phyloP scores from a whole-genome alignment of 1,140 invertebrate genomes.

The Drosophila orosa region DNA sequence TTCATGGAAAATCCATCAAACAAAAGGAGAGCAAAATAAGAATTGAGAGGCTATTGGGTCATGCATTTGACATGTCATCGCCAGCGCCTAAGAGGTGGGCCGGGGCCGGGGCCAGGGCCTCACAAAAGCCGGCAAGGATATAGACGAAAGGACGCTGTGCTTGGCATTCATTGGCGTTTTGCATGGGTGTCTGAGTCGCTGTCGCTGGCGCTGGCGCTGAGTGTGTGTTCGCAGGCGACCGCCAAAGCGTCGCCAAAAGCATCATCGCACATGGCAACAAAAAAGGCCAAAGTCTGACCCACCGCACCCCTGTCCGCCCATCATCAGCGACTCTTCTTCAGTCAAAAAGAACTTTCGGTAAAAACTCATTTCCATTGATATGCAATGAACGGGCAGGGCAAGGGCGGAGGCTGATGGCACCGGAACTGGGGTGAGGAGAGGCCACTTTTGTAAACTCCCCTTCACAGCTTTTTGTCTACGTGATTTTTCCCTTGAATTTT shows the following conservation, averaged over 20 bases:
- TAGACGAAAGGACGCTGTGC: conserved; percentile 40
- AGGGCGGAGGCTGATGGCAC: not conserved
- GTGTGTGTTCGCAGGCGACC: conserved; percentile 38
- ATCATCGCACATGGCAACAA: conserved; percentile 62
- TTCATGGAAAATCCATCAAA: conserved; percentile 62
- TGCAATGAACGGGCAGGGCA: conserved; percentile 56
- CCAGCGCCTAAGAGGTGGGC: conserved; percentile 18
- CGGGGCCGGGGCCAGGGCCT: conserved; percentile 4
- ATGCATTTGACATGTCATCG: conserved; percentile 74
- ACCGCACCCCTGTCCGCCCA: not conserved
- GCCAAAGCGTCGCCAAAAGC: conserved; percentile 74
- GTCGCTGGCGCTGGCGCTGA: conserved; percentile 10
- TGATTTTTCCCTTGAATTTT: not conserved
- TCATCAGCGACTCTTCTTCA: not conserved
- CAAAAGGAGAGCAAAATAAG: conserved; percentile 36
- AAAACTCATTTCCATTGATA: conserved; percentile 77
- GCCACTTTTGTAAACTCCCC: not conserved
- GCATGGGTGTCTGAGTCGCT: conserved; percentile 22
- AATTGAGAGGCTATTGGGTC: conserved; percentile 57
- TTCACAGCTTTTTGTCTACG: not conserved
- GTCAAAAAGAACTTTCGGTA: conserved; percentile 51
- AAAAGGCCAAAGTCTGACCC: conserved; percentile 18
- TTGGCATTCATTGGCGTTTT: conserved; percentile 65
- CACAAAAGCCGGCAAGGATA: conserved; percentile 46
- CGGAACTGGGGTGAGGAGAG: conserved; percentile 1